Conservation (phyloP, 2,113 vertebrate species). For the Lagopus leucura region DNA sequence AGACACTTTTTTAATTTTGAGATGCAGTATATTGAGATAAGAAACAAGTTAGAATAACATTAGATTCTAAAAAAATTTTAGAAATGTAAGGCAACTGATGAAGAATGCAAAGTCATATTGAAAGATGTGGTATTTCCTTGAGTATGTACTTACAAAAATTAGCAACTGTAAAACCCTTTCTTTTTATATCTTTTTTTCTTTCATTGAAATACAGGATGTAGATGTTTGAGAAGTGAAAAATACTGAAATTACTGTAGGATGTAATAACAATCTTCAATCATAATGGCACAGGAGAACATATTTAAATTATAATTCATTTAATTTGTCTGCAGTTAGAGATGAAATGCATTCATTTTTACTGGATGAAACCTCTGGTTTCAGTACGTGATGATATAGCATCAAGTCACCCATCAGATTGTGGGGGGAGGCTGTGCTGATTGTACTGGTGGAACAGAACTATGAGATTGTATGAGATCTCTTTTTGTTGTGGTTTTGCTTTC, state of each 20-base stretch:
- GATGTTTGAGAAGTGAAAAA: not conserved
- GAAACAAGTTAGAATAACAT: not conserved
- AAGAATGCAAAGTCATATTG: not conserved
- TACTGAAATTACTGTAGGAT: not conserved
- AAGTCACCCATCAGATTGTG: not conserved
- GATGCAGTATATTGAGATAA: not conserved
- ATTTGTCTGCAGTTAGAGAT: not conserved
- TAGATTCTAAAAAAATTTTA: not conserved
- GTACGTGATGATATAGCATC: not conserved
- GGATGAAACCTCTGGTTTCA: slow-evolving; percentile 1
- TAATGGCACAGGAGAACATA: not conserved
- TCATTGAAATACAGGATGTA: not conserved
- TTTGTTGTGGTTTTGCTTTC: not conserved
- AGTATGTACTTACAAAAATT: not conserved
- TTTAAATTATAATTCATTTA: slow-evolving; percentile 3
- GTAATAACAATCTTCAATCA: not conserved
- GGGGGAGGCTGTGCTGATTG: not conserved
- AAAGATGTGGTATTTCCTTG: not conserved
- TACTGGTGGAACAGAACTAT: not conserved
- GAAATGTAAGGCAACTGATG: not conserved
- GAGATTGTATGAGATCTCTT: not conserved
- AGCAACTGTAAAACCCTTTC: not conserved
- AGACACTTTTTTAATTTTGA: not conserved
- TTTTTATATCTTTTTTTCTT: not conserved
- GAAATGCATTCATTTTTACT: not conserved